Evolutionary conservation across 2,888 invertebrate genomes (phyloP), one percentile per base, ranked within the genome.

Genomic region (Metalampra italica): DNA sequence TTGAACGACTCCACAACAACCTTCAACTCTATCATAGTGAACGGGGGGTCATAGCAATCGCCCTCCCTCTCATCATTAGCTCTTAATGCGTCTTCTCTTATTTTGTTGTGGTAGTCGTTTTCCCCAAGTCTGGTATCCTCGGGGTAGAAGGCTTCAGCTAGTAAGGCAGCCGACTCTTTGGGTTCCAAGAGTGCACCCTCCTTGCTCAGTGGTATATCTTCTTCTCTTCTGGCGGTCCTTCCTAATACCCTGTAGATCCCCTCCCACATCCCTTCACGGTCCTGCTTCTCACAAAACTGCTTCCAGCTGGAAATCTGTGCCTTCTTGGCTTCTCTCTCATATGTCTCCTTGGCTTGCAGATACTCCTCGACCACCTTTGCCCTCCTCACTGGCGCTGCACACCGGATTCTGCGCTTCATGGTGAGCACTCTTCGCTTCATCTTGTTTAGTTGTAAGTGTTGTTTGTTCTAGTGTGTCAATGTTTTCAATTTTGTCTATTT

Each of bases 271-370:
- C 46, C 42, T 36, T 59, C 60, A 15, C 12, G 46, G 8, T 57
- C 55, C 47, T 61, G 60, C 13, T 15, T 52, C 0, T n/a, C 8
- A 4, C 60, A 63, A 15, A 55, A 60, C 0, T 40, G 41, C 22
- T 52, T 64, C 62, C 62, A 60, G 38, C 60, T 59, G 0, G 42
- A 15, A 0, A 36, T 52, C n/a, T 54, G 51, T 0, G 59, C 57
- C 9, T 32, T 39, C 14, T 49, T 43, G 0, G 45, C 50, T 36
- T 40, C 34, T 7, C 2, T 11, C 34, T 59, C 51, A 43, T 62
- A 59, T 34, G 41, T 29, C 44, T 51, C 51, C 45, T 56, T 59
- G 38, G 9, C 13, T 37, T 54, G 8, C 37, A 54, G 49, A 40
- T 57, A 61, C 46, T 49, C 47, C 0, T 43, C 38, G 8, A 60